Percentiles rank a stretch among this genome's conserved stretches.
Evolutionary conservation across 2,113 vertebrate genomes (phyloP).

Genomic region (Monarcha castaneiventris): DNA sequence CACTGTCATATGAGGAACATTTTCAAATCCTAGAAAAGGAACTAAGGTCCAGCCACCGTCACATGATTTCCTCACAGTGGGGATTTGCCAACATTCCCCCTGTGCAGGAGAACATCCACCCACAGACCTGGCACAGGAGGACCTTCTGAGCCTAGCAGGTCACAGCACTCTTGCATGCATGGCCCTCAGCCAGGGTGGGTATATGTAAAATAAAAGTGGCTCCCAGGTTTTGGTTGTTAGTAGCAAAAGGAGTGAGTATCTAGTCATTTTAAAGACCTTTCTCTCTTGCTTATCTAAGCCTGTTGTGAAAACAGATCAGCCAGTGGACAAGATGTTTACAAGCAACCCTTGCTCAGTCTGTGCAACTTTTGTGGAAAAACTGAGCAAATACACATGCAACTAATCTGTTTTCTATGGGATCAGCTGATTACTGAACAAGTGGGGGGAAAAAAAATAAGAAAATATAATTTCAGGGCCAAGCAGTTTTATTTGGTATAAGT

Average conservation of each 20-base stretch:
- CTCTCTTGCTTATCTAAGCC: not conserved
- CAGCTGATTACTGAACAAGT: not conserved
- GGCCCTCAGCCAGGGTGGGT: accelerated
- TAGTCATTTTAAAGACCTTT: not conserved
- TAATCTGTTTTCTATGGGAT: not conserved
- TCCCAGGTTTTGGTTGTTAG: not conserved
- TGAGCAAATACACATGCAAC: not conserved
- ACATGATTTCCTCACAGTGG: accelerated
- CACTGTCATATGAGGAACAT: not conserved
- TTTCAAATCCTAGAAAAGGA: not conserved
- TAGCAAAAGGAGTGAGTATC: not conserved
- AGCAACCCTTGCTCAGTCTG: not conserved
- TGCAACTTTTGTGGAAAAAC: not conserved
- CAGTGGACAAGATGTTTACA: not conserved
- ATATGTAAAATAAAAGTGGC: not conserved
- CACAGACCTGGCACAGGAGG: not conserved
- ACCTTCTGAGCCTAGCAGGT: not conserved
- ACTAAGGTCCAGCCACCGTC: not conserved
- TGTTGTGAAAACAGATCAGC: not conserved
- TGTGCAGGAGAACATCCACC: accelerated
- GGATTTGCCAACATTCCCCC: not conserved
- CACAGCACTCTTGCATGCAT: not conserved
- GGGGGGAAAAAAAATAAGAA: no score
- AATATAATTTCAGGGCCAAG: not conserved
- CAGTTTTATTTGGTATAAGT: not conserved